phyloP scores from a whole-genome alignment of 2,888 invertebrate genomes.

The Caenorhabditis sp. region DNA sequence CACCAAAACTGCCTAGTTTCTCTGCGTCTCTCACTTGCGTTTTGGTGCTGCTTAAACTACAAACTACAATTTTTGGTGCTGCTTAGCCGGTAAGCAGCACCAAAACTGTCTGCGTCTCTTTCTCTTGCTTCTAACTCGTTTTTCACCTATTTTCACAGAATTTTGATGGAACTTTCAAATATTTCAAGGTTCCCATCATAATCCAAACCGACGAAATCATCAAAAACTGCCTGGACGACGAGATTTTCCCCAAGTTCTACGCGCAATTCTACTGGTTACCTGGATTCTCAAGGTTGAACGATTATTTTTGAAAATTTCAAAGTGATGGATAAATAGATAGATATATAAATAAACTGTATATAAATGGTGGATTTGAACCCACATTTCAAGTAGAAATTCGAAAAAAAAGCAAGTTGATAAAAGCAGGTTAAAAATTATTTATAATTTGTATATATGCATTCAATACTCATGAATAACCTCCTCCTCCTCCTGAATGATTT shows the following conservation, averaged over 20 bases:
- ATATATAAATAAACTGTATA: no score
- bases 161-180: no score
- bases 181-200: constrained; percentile 53
- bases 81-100: no score
- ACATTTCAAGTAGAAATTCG: background rate
- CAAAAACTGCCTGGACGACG: constrained; percentile 38
- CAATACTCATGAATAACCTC: constrained; percentile 31
- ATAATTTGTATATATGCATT: background rate
- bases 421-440: background rate
- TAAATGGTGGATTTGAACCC: background rate
- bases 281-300: constrained; percentile 39
- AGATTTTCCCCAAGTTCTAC: constrained; percentile 50
- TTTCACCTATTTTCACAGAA: no score
- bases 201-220: constrained; percentile 51
- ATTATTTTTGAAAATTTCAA: constrained; percentile 4
- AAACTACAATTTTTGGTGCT: no score
- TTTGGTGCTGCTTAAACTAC: no score
- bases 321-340: background rate
- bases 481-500: constrained; percentile 47
- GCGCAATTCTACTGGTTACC: constrained; percentile 52
- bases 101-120: no score
- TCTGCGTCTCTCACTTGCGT: no score
- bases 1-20: no score
- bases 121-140: no score
- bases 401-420: background rate